Percentiles rank a stretch among this genome's conserved stretches.
Evolutionary conservation across 1,140 invertebrate genomes (phyloP).

Genomic region (Diuraphis noxia): DNA sequence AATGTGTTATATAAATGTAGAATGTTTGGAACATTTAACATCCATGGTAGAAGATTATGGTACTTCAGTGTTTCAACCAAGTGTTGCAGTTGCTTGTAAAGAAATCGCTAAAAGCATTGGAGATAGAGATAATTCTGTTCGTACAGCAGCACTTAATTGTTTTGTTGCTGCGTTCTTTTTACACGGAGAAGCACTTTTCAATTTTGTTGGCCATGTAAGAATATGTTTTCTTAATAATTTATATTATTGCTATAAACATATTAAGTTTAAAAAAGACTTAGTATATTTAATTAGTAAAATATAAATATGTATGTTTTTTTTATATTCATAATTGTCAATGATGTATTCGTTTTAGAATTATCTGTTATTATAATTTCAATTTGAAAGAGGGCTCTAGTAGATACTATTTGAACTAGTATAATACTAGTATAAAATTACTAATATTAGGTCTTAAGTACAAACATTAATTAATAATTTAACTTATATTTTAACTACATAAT

Average conservation of each 20-base stretch:
- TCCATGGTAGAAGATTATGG: constrained; percentile 85
- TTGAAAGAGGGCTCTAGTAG: too few relatives aligned
- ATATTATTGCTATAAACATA: neutral
- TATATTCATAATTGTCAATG: too few relatives aligned
- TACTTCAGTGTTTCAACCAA: constrained; percentile 79
- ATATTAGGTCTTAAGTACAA: too few relatives aligned
- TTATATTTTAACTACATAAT: too few relatives aligned
- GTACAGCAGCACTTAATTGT: constrained; percentile 93
- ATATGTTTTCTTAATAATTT: neutral
- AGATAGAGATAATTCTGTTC: constrained; percentile 91
- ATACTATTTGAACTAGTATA: neutral
- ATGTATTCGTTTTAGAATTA: too few relatives aligned
- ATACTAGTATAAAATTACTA: neutral
- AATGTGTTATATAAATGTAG: constrained; percentile 61
- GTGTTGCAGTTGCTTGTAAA: constrained; percentile 78
- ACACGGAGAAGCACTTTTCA: constrained; percentile 83
- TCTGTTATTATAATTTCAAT: too few relatives aligned
- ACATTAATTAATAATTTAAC: too few relatives aligned
- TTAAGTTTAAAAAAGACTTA: neutral
- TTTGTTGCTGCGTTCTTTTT: constrained; percentile 88
- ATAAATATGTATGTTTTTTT: too few relatives aligned
- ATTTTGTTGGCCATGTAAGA: constrained; percentile 84
- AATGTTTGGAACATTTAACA: constrained; percentile 91
- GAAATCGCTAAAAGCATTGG: constrained; percentile 93
- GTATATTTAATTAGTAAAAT: too few relatives aligned